Base-by-base conservation (phyloP, 2,797 vertebrate species). In the Parotocinclus haroldoi region DNA sequence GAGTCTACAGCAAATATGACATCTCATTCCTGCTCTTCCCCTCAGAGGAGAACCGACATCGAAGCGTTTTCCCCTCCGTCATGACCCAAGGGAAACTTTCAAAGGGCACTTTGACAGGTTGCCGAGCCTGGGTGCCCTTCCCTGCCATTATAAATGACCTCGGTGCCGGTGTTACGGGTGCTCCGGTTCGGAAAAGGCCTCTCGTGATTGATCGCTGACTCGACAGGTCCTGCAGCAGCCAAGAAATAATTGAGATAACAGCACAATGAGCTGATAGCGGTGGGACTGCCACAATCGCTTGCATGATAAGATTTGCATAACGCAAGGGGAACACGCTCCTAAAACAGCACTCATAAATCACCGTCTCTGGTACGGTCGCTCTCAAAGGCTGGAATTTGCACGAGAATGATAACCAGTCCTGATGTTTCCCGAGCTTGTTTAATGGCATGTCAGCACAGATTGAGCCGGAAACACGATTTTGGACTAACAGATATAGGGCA, bases 231-330 rank as follows among this genome's bases (percentile, higher is more conserved):
- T 44, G 42, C 44, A 44, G 69, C 61, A 65, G 62, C 49, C 48
- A 13, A n/a, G 69, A 65, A 54, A 71, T 71, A 71, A 65, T 65
- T 59, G 55, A 64, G 56, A 65, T 59, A 38, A 65, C 14, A 16
- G 55, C 36, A 51, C 53, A 38, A 58, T 45, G 60, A 50, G 48
- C 46, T 63, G 60, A 70, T 70, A 40, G 68, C 39, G 2, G 13
- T 36, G 14, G 9, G 56, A 45, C 54, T 46, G 61, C 46, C 48
- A 63, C 55, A 52, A 37, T 48, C 62, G 54, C 51, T 44, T 59
- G 62, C 27, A 17, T 59, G 61, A 71, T 71, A 65, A 65, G 62
- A 65, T 71, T 65, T 65, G 69, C 69, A 65, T 65, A 44, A 56
- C 10, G 56, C 7, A 9, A 65, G 18, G 42, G 27, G 62, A 55